Evolutionary conservation across 2,888 invertebrate species (phyloP), one percentile per base, ranked within the genome.

Genomic region (Drosophila anceps): DNA sequence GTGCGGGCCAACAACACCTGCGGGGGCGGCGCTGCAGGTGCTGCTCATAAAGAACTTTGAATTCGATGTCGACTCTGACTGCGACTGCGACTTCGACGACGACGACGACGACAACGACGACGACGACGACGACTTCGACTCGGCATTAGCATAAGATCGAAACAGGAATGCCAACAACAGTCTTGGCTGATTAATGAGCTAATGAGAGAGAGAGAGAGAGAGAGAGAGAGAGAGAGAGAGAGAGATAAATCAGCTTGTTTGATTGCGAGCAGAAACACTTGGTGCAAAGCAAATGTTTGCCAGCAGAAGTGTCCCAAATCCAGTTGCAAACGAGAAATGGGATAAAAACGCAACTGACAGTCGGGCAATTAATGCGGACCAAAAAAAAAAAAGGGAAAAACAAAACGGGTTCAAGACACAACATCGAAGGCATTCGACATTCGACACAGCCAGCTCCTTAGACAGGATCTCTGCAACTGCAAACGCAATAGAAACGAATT

Each of bases 331-430:
- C 35, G 18, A 62, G 55, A 31, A 55, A 31, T 15, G 50, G 41
- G 44, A 44, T 15, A 20, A 41, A 33, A 55, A 57, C 39, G 10
- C 15, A 53, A 60, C 35, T 39, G 43, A 12, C 57, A 60, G 20
- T 24, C 73, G 63, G 73, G 71, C 70, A 89, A 87, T 90, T 84
- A 82, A 82, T 81, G 79, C 82, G 83, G 81, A 84, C 81, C 88
- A 80, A 81, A 76, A 90, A 91, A 29, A 43, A 41, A 20, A 27
- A 1, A n/a, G 6, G 6, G 1, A 48, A 31, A 18, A 18, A 18
- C 13, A 33, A 50, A 50, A 50, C 50, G 50, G 31, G 50, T 50
- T 50, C 50, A 13, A 20, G 50, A 7, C 18, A 50, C 18, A 18
- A 12, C 31, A 18, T 6, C 18, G 29, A 50, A 50, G 31, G 31